A percentile compares a stretch with the other conserved stretches of the same genome.
Conservation (phyloP, 2,113 vertebrate species). For the Ophthalmotilapia sp. region DNA sequence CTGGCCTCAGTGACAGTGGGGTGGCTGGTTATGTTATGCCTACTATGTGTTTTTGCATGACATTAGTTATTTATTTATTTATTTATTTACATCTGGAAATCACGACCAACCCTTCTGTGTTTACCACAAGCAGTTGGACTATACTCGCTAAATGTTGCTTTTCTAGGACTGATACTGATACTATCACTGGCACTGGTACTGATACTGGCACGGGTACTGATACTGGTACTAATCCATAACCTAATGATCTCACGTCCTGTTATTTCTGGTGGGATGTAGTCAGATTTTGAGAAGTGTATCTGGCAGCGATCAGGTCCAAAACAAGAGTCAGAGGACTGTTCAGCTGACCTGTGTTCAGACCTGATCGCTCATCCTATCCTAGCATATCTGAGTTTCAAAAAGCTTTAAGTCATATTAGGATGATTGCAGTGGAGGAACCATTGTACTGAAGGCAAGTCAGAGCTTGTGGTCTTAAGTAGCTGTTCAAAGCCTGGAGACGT, state of each 20-base stretch:
- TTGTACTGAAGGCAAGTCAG: neutral
- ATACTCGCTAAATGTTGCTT: neutral
- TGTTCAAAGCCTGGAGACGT: neutral
- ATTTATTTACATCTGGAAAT: neutral
- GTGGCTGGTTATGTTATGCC: neutral
- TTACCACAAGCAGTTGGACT: neutral
- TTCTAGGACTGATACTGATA: neutral
- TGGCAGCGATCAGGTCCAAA: neutral
- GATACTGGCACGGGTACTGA: neutral
- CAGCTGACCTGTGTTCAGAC: neutral
- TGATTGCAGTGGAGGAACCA: neutral
- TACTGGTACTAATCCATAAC: neutral
- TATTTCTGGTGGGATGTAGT: neutral
- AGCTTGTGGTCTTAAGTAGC: neutral
- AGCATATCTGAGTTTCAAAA: neutral
- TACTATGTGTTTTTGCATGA: neutral
- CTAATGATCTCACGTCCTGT: neutral
- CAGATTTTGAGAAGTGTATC: neutral
- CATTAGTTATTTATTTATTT: neutral
- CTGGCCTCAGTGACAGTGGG: too few species aligned
- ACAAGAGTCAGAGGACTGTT: neutral
- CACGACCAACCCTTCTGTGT: neutral
- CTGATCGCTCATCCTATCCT: accelerated
- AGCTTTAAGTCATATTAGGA: neutral
- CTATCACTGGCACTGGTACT: neutral